Evolutionary conservation across 2,113 vertebrate species (phyloP).

Genomic region (Semnopithecus entellus): DNA sequence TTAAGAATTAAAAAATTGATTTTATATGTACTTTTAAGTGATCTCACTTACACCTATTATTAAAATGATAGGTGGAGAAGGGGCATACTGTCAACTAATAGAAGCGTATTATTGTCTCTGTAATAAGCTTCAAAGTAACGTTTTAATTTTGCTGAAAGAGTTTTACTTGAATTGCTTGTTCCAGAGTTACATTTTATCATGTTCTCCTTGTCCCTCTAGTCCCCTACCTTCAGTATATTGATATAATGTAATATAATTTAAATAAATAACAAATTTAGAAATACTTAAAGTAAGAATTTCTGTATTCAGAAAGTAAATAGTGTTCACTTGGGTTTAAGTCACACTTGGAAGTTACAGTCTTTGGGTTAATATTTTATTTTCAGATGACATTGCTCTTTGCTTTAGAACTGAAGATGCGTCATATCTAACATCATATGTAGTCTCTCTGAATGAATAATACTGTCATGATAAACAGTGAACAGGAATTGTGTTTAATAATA

Average conservation of each 20-base stretch:
- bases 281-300: slow-evolving; percentile 47
- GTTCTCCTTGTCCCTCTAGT: not conserved
- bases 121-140: not conserved
- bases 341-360: slow-evolving; percentile 77
- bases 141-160: slow-evolving; percentile 19
- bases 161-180: slow-evolving; percentile 11
- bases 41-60: not conserved
- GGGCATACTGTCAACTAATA: not conserved
- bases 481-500: slow-evolving; percentile 79
- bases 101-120: not conserved
- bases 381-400: not conserved
- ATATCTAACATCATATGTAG: slow-evolving; percentile 67
- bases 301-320: slow-evolving; percentile 79
- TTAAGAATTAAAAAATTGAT: not conserved
- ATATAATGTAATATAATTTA: slow-evolving; percentile 6
- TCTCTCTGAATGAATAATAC: not conserved
- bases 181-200: not conserved
- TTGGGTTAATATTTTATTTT: not conserved
- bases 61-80: not conserved
- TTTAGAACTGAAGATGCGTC: slow-evolving; percentile 74
- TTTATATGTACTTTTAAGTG: not conserved
- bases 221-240: not conserved
- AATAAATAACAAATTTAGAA: not conserved
- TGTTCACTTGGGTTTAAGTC: slow-evolving; percentile 79
- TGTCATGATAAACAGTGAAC: slow-evolving; percentile 47